phyloP scores from a whole-genome alignment of 2,113 vertebrate species.

The Donacobius atricapilla region DNA sequence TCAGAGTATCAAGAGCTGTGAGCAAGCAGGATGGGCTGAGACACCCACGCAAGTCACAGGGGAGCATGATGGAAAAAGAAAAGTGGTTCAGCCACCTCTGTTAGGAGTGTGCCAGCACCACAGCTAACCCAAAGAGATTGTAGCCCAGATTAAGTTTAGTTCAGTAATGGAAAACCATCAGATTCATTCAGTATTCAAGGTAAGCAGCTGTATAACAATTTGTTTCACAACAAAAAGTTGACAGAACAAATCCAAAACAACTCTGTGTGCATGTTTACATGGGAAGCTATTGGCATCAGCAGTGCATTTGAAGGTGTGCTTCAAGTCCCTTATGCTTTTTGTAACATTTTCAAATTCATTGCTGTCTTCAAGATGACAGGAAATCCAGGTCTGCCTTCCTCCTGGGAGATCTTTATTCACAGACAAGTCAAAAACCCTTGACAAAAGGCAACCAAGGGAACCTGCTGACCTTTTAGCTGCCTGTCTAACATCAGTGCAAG shows the following conservation, averaged over 20 bases:
- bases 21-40: neutral
- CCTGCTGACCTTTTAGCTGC: slow-evolving; percentile 85
- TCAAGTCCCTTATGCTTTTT: slow-evolving; percentile 85
- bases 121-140: neutral
- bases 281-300: slow-evolving; percentile 76
- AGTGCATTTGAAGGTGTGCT: slow-evolving; percentile 76
- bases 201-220: slow-evolving; percentile 75
- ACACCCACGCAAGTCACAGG: neutral
- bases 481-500: slow-evolving; percentile 85
- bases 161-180: slow-evolving; percentile 33
- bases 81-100: neutral
- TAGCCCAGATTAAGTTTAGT: neutral
- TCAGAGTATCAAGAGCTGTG: neutral
- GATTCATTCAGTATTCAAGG: slow-evolving; percentile 78
- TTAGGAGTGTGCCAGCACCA: neutral
- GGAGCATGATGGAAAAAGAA: neutral
- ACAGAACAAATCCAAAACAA: slow-evolving; percentile 87
- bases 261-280: slow-evolving; percentile 81
- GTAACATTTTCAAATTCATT: slow-evolving; percentile 87
- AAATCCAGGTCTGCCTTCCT: slow-evolving; percentile 81
- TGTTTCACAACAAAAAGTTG: slow-evolving; percentile 83
- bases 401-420: slow-evolving; percentile 85
- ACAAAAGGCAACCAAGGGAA: slow-evolving; percentile 86
- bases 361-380: slow-evolving; percentile 86
- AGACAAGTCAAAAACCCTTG: slow-evolving; percentile 88